phyloP scores from a whole-genome alignment of 2,797 vertebrate genomes.

The Staurois parvus region DNA sequence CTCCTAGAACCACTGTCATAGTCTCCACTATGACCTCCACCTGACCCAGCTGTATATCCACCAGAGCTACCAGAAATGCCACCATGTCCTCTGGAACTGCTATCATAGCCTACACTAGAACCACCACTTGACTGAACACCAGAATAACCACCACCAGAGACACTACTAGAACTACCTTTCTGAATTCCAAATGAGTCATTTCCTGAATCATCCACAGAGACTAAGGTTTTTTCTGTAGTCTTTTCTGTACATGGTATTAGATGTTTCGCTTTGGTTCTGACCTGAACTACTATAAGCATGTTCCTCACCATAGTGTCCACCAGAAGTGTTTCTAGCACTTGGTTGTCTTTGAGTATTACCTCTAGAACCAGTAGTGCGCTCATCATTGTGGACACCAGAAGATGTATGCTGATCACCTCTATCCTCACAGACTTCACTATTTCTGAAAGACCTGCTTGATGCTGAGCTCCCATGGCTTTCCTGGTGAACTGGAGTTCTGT shows the following conservation, averaged over 20 bases:
- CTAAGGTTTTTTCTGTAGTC: background rate
- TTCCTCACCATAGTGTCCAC: slow-evolving; percentile 10
- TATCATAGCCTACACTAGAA: background rate
- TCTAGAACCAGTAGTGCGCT: background rate
- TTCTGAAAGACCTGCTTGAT: background rate
- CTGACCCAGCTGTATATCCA: background rate
- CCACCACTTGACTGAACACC: too few species aligned
- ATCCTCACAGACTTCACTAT: background rate
- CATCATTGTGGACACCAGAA: slow-evolving; percentile 11
- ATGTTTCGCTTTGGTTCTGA: background rate
- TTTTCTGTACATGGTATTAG: background rate
- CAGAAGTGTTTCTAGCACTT: slow-evolving; percentile 5
- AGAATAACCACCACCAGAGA: background rate
- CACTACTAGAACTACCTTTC: background rate
- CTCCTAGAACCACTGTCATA: slow-evolving; percentile 73
- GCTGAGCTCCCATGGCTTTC: background rate
- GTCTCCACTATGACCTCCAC: slow-evolving; percentile 71
- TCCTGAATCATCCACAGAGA: background rate
- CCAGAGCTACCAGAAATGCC: background rate
- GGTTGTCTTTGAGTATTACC: background rate
- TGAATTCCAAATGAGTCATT: background rate
- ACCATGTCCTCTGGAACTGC: background rate
- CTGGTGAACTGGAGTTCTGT: background rate
- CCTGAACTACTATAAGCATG: slow-evolving; percentile 14
- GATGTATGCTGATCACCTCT: background rate